Base-by-base conservation (phyloP, 1,140 invertebrate species). In the Aphaenogaster rudis region DNA sequence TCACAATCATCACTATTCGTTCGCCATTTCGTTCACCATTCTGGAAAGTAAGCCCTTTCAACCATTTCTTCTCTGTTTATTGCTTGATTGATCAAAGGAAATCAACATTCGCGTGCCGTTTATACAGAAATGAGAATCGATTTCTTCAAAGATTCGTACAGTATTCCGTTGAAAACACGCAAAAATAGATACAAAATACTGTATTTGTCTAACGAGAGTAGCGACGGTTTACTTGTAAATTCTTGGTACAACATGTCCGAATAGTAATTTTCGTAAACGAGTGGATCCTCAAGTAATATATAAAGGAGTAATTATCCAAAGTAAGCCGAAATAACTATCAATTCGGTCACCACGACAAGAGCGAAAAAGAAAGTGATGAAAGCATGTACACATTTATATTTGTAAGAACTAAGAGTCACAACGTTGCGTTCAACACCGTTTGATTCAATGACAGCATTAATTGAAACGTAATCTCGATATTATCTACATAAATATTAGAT, bases 341-440 rank as follows among this genome's bases (percentile, higher is more conserved):
- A 52, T 21, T 64, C 5, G 48, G 3, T 52, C 15, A 39, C 1
- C 52, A 17, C 3, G 9, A 72, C 4, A 69, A 88, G 77, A 89
- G 88, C 66, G 45, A 88, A 89, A 89, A 82, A 88, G 86, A 90
- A 91, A 91, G 3, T 89, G 67, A 86, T 87, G 87, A 89, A 90
- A 86, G 67, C 64, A 80, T 71, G 86, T 57, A 42, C 6, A 39
- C 33, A 33, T n/a, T 45, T 57, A 67, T 81, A 69, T 54, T 39
- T 81, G n/a, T 59, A 48, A 13, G 21, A 76, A 76, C 28, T 74
- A 67, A 66, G 61, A 52, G 5, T 80, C 33, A 52, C n/a, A 54
- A 54, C n/a, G 28, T 48, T 79, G 45, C 33, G 13, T 13, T 69
- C 61, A 79, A 59, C 21, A 63, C 6, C 21, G 9, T 78, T 45